These are phyloP conservation scores for Heliconius himera DNA, from an alignment of 1,140 invertebrate species.

Conservation along the genomic window DNA sequence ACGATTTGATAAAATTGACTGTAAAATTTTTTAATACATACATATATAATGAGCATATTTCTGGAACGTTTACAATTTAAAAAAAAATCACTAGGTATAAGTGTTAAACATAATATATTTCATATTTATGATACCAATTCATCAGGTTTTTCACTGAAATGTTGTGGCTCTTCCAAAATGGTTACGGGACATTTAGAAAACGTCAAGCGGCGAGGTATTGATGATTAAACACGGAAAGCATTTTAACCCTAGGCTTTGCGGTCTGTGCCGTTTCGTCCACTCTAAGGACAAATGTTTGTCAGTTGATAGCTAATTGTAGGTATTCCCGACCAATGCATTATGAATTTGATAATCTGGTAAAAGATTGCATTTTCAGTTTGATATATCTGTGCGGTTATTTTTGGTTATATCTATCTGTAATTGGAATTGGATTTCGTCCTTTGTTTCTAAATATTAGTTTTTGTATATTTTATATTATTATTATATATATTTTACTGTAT, in stretches of 20 bases:
- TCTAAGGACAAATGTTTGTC: conserved; percentile 34
- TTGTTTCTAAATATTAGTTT: no score
- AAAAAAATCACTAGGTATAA: neutral
- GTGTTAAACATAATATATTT: neutral
- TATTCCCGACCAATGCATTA: conserved; percentile 32
- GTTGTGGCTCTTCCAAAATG: neutral
- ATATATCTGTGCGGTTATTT: neutral
- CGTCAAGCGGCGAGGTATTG: conserved; percentile 13
- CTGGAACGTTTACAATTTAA: no score
- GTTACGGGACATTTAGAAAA: conserved; percentile 22
- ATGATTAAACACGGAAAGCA: conserved; percentile 34
- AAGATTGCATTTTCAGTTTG: neutral
- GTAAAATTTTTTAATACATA: no score
- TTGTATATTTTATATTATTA: no score
- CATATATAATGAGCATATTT: no score
- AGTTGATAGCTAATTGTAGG: conserved; percentile 38
- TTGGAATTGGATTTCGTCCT: neutral
- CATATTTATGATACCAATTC: neutral
- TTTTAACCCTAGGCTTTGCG: conserved; percentile 36
- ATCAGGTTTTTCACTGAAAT: neutral
- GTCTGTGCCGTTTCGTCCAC: conserved; percentile 21
- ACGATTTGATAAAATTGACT: no score
- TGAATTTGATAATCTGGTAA: neutral
- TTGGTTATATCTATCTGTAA: neutral
- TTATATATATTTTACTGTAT: no score